These are phyloP conservation scores for Catocala sponsa DNA, from an alignment of 2,888 invertebrate genomes.

Conservation along the genomic window DNA sequence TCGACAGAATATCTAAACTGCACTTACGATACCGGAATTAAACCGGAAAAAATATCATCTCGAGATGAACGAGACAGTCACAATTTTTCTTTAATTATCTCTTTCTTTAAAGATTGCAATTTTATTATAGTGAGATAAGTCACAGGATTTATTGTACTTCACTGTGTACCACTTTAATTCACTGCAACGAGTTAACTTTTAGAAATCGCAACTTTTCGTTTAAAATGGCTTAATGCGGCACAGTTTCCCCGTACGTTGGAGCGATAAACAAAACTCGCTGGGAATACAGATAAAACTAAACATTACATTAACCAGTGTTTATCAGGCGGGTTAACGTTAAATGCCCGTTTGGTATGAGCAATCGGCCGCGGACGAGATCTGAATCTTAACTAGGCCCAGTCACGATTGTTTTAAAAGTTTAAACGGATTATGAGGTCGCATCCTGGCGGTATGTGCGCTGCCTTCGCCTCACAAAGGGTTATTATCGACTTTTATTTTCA, in stretches of 20 bases:
- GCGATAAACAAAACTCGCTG: constrained; percentile 53
- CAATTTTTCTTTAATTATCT: too few species aligned
- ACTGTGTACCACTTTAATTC: constrained; percentile 17
- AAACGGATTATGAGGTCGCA: constrained; percentile 55
- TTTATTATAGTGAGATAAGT: too few species aligned
- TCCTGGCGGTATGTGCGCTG: constrained; percentile 40
- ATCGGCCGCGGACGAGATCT: constrained; percentile 73
- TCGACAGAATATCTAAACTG: too few species aligned
- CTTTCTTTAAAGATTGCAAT: too few species aligned
- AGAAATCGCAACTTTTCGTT: constrained; percentile 32
- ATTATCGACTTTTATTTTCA: constrained; percentile 27
- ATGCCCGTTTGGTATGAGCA: constrained; percentile 75
- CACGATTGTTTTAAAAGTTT: constrained; percentile 71
- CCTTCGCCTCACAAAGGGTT: constrained; percentile 20
- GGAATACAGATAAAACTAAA: constrained; percentile 56
- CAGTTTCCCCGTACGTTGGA: constrained; percentile 39
- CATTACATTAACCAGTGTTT: constrained; percentile 56
- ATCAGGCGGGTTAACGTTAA: constrained; percentile 49
- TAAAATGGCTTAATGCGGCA: constrained; percentile 46
- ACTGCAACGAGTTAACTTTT: constrained; percentile 33
- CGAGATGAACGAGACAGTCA: too few species aligned
- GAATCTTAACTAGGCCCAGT: constrained; percentile 83
- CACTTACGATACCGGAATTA: too few species aligned
- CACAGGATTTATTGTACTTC: constrained; percentile 2
- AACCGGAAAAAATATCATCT: too few species aligned